Evolutionary conservation across 2,888 invertebrate genomes (phyloP).

Genomic region (Lycaena phlaeas): DNA sequence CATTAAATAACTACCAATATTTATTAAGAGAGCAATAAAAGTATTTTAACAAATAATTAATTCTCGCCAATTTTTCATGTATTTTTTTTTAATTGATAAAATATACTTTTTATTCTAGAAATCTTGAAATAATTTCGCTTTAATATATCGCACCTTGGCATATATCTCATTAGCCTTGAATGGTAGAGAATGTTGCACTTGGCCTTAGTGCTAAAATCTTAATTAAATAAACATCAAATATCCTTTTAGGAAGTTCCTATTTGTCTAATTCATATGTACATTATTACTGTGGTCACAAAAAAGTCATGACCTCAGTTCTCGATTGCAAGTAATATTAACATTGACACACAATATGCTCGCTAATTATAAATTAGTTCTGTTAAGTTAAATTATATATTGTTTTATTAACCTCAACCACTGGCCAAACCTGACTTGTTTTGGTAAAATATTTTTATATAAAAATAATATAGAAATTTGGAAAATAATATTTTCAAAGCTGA

Average conservation of each 20-base stretch:
- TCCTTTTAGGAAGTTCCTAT: neutral
- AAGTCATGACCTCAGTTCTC: constrained; percentile 21
- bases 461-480: too few relatives aligned
- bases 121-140: neutral
- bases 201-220: neutral
- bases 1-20: too few relatives aligned
- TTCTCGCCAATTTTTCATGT: too few relatives aligned
- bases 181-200: neutral
- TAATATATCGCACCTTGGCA: neutral
- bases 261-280: neutral
- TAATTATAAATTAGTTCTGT: constrained; percentile 43
- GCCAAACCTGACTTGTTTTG: neutral
- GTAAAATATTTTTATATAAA: too few relatives aligned
- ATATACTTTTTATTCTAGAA: neutral
- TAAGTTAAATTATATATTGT: neutral
- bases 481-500: too few relatives aligned
- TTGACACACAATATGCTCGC: constrained; percentile 57
- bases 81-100: neutral
- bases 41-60: too few relatives aligned
- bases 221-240: neutral
- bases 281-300: neutral
- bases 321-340: constrained; percentile 39
- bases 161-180: neutral
- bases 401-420: neutral
- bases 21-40: too few relatives aligned